A percentile compares a stretch with the other conserved stretches of the same genome.
phyloP scores from a whole-genome alignment of 2,888 invertebrate species.

The Lasioglossum vierecki region DNA sequence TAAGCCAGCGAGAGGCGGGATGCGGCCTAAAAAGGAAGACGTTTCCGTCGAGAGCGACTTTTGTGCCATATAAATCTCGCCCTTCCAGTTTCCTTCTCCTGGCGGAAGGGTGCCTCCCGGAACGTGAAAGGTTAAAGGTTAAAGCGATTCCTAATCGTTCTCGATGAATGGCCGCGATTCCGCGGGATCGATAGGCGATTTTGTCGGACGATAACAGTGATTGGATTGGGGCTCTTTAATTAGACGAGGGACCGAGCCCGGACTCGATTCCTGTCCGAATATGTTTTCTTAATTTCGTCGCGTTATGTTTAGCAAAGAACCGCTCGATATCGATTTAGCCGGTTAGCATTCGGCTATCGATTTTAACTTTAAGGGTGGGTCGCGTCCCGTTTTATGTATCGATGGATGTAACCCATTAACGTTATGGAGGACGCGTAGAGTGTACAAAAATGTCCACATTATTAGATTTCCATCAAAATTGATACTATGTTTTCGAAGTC shows the following conservation, averaged over 20 bases:
- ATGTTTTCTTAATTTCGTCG: conserved; percentile 10
- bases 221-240: conserved; percentile 36
- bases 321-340: not conserved
- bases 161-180: not conserved
- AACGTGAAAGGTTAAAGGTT: conserved; percentile 36
- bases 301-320: not conserved
- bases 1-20: conserved; percentile 17
- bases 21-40: conserved; percentile 25
- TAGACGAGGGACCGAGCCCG: not conserved
- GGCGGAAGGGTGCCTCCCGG: not conserved
- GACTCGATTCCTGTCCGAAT: not conserved
- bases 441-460: no score
- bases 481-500: no score
- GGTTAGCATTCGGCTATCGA: not conserved
- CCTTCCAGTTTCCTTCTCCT: conserved; percentile 16
- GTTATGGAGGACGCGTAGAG: no score
- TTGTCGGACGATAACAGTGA: conserved; percentile 23
- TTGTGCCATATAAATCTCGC: conserved; percentile 48
- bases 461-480: no score
- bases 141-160: conserved; percentile 39
- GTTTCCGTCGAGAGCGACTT: conserved; percentile 39
- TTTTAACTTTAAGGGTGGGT: not conserved
- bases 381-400: not conserved
- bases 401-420: not conserved
- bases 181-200: conserved; percentile 16